A percentile compares a stretch with the other conserved stretches of the same genome.
phyloP scores from a whole-genome alignment of 2,797 vertebrate species.

The Anguilla pacifica region DNA sequence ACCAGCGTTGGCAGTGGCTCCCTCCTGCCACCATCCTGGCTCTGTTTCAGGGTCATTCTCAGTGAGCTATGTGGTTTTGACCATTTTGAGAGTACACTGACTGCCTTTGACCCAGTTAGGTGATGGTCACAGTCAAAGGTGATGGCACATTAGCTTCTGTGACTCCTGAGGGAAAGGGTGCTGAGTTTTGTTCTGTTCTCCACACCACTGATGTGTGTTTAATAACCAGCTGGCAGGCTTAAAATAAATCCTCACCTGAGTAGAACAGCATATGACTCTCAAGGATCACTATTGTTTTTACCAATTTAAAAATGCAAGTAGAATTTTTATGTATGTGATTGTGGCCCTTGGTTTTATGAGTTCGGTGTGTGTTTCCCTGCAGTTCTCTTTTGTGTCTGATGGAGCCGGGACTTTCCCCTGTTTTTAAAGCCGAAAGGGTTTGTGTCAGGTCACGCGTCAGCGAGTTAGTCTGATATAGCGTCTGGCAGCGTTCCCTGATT shows the following conservation, averaged over 20 bases:
- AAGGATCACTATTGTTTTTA: background rate
- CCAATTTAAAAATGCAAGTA: background rate
- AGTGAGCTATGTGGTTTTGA: no score
- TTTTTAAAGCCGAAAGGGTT: background rate
- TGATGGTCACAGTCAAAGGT: background rate
- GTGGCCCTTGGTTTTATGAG: background rate
- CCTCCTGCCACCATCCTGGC: no score
- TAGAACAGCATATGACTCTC: background rate
- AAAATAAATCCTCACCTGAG: background rate
- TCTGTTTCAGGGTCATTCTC: no score
- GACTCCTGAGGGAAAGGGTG: background rate
- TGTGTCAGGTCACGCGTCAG: background rate
- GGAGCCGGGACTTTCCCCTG: background rate
- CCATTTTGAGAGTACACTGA: no score
- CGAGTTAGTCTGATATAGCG: conserved; percentile 37
- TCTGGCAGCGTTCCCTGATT: conserved; percentile 41
- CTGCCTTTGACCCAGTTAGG: background rate
- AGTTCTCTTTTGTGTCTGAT: background rate
- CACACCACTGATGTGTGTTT: background rate
- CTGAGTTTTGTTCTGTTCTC: background rate
- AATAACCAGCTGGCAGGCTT: background rate
- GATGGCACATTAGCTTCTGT: background rate
- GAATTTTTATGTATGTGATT: background rate
- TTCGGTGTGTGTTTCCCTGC: background rate
- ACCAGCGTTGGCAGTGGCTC: no score